A percentile compares a stretch with the other conserved stretches of the same genome.
These are phyloP conservation scores for Sapayoa aenigma DNA, from an alignment of 2,113 vertebrate genomes.

Conservation along the genomic window DNA sequence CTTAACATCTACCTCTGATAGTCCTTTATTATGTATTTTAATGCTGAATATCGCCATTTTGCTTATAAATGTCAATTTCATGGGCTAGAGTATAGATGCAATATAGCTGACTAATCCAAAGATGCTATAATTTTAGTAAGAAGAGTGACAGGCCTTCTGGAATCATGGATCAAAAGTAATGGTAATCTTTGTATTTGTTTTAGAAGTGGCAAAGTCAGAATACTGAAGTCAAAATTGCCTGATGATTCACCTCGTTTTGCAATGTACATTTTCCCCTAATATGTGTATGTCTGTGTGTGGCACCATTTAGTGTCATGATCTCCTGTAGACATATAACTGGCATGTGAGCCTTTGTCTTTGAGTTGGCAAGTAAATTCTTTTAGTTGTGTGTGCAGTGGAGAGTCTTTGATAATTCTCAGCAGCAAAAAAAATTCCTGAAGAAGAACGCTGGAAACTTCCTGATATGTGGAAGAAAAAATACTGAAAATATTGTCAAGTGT, in stretches of 20 bases:
- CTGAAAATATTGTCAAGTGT: background rate
- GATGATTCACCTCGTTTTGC: background rate
- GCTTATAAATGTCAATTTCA: background rate
- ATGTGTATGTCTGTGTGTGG: fast-evolving
- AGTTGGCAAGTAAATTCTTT: background rate
- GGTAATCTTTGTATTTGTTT: background rate
- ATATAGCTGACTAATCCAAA: background rate
- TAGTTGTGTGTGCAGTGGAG: background rate
- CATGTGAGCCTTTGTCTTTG: background rate
- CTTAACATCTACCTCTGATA: background rate
- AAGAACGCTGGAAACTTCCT: background rate
- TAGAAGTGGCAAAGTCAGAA: background rate
- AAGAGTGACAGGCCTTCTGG: background rate
- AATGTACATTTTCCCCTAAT: background rate
- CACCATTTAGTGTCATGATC: background rate
- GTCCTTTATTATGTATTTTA: background rate
- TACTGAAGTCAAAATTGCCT: background rate
- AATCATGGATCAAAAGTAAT: background rate
- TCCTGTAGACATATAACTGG: background rate
- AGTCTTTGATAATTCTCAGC: background rate
- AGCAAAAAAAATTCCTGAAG: background rate
- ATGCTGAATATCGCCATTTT: background rate
- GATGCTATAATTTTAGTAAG: background rate
- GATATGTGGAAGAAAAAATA: background rate
- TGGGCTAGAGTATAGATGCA: background rate